These are phyloP conservation scores for Podocnemis expansa DNA, from an alignment of 2,113 vertebrate genomes.

Conservation along the genomic window DNA sequence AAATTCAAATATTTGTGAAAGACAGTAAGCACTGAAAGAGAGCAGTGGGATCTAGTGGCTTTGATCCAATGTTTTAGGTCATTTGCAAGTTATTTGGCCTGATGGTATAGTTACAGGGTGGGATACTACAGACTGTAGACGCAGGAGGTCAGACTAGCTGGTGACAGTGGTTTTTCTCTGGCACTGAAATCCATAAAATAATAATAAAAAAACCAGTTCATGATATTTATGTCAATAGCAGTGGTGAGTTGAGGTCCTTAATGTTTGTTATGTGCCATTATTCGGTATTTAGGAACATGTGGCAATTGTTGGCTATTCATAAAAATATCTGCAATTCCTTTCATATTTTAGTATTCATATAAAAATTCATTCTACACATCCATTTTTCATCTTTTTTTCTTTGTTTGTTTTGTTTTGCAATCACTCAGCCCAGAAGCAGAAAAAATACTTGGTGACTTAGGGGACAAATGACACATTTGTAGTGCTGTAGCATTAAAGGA, in stretches of 20 bases:
- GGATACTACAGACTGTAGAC: neutral
- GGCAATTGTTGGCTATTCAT: neutral
- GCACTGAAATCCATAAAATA: neutral
- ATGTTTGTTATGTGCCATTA: neutral
- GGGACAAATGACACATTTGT: accelerated
- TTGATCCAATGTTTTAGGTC: neutral
- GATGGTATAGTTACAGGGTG: neutral
- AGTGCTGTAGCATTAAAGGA: accelerated
- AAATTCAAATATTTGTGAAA: neutral
- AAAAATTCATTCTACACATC: neutral
- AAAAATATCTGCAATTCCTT: neutral
- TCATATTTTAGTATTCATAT: neutral
- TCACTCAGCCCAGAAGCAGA: neutral
- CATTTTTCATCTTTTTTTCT: neutral
- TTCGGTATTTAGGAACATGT: neutral
- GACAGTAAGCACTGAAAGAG: neutral
- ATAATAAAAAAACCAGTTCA: neutral
- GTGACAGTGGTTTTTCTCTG: neutral
- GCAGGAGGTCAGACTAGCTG: neutral
- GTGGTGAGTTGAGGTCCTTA: neutral
- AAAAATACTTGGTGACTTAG: accelerated
- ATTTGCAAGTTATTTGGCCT: neutral
- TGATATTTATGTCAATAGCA: neutral
- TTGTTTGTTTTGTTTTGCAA: neutral
- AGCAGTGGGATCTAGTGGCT: neutral